Evolutionary conservation across 2,888 invertebrate species (phyloP).

Genomic region (Spodoptera exigua): DNA sequence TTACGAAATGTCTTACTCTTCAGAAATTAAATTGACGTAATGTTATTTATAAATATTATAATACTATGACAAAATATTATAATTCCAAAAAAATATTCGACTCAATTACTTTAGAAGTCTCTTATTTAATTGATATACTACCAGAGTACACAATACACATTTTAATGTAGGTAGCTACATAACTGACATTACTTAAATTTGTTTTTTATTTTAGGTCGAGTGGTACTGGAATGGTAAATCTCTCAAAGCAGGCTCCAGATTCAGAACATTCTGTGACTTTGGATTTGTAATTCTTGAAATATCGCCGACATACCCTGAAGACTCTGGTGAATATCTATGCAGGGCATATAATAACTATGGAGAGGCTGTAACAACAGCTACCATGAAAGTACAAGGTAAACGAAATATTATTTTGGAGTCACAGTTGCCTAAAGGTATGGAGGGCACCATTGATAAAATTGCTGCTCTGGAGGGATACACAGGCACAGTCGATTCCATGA

Average conservation of each 20-base stretch:
- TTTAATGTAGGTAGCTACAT: no score
- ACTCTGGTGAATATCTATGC: conserved; percentile 97
- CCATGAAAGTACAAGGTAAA: conserved; percentile 97
- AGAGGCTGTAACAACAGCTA: conserved; percentile 96
- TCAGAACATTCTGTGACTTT: conserved; percentile 99
- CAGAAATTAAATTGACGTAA: no score
- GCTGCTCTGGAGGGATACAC: conserved; percentile 97
- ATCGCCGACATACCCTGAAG: conserved; percentile 98
- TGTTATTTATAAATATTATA: no score
- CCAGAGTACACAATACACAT: no score
- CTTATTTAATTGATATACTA: no score
- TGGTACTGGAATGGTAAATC: conserved; percentile 98
- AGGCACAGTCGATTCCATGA: conserved; percentile 90
- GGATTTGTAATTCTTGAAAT: conserved; percentile 99
- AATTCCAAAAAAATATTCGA: no score
- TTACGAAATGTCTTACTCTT: no score
- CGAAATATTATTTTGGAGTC: conserved; percentile 97
- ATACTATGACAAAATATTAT: no score
- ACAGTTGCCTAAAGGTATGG: conserved; percentile 97
- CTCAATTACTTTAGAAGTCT: no score
- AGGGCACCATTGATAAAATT: conserved; percentile 97
- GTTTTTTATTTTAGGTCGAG: conserved; percentile 90
- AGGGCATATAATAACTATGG: conserved; percentile 96
- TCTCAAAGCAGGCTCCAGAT: conserved; percentile 95
- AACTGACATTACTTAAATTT: background rate